Evolutionary conservation across 1,140 invertebrate species (phyloP).

Genomic region (Conopomorpha cramerella): DNA sequence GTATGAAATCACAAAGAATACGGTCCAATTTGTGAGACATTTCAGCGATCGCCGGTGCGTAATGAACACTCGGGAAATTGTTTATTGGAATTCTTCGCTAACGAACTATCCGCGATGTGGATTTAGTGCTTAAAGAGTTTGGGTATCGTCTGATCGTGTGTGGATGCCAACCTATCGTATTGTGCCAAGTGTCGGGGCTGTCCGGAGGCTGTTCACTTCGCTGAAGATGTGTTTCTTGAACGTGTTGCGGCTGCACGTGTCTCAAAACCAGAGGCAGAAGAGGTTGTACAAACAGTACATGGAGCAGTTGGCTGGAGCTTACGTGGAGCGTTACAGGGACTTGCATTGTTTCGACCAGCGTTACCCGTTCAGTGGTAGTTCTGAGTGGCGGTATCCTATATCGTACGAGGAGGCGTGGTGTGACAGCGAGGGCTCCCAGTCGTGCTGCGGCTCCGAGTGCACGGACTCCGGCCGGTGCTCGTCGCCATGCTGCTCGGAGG

Average conservation of each 20-base stretch:
- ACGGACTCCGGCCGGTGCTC: slow-evolving; percentile 46
- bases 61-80: slow-evolving; percentile 10
- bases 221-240: slow-evolving; percentile 57
- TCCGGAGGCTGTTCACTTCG: slow-evolving; percentile 11
- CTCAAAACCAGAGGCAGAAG: slow-evolving; percentile 52
- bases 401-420: slow-evolving; percentile 28
- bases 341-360: slow-evolving; percentile 25
- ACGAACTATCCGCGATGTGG: slow-evolving; percentile 11
- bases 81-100: slow-evolving; percentile 16
- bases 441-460: slow-evolving; percentile 30
- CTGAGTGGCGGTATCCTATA: slow-evolving; percentile 34
- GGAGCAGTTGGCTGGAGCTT: slow-evolving; percentile 45
- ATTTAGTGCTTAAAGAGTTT: slow-evolving; percentile 19
- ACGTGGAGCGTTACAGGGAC: slow-evolving; percentile 40
- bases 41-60: background rate
- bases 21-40: background rate
- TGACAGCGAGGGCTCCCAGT: slow-evolving; percentile 22
- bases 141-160: slow-evolving; percentile 11
- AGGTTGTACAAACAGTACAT: slow-evolving; percentile 56
- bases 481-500: slow-evolving; percentile 52
- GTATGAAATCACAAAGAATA: slow-evolving; percentile 17
- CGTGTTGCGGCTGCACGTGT: slow-evolving; percentile 49
- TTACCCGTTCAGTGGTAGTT: slow-evolving; percentile 23
- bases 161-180: slow-evolving; percentile 21
- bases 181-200: slow-evolving; percentile 6